phyloP scores from a whole-genome alignment of 2,797 vertebrate species.

The Hipposideros larvatus region DNA sequence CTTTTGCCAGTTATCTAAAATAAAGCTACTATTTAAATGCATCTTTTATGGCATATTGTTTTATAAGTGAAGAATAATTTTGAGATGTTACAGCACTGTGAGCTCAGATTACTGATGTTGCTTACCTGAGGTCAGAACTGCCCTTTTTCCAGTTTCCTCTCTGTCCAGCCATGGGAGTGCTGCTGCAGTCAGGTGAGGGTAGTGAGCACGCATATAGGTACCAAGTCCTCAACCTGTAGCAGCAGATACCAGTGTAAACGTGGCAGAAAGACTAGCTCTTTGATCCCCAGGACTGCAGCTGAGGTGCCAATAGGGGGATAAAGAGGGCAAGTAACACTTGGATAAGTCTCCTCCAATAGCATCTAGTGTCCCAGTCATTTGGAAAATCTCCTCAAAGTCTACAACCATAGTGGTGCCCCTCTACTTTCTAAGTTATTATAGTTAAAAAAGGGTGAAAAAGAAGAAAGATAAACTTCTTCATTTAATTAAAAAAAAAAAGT shows the following conservation, averaged over 20 bases:
- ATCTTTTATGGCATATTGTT: neutral
- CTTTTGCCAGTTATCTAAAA: neutral
- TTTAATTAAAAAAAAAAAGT: neutral
- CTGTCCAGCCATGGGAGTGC: fast-evolving
- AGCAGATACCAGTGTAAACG: fast-evolving
- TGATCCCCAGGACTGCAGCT: no score
- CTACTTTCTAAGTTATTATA: neutral
- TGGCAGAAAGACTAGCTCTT: neutral
- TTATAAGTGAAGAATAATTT: neutral
- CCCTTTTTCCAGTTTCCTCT: neutral
- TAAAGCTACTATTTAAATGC: constrained; percentile 6
- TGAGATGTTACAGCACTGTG: neutral
- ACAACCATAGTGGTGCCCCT: neutral
- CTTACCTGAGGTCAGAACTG: neutral
- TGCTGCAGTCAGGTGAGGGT: neutral
- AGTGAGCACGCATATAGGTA: fast-evolving
- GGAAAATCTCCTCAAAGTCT: neutral
- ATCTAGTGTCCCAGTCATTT: neutral
- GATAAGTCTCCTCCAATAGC: neutral
- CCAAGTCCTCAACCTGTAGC: neutral
- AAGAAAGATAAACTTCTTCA: neutral
- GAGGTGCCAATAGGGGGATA: fast-evolving
- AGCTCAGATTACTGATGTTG: neutral
- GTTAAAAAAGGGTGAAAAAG: neutral
- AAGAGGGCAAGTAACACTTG: neutral